Conservation (phyloP, 2,113 vertebrate genomes). For the Vulpes vulpes region DNA sequence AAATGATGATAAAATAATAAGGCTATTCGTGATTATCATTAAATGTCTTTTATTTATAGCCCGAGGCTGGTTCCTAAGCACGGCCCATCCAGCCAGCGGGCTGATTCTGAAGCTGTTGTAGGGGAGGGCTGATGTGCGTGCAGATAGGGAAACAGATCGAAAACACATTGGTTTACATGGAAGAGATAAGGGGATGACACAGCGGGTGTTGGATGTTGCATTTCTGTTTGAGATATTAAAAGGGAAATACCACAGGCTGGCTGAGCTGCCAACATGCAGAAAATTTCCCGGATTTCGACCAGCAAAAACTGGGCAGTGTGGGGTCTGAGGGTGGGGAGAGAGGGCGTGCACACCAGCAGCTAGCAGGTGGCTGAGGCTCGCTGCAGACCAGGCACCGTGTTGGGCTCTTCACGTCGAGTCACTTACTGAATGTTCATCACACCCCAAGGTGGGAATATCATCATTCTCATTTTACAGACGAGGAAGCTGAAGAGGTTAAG, state of each 20-base stretch:
- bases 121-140: not conserved
- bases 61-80: not conserved
- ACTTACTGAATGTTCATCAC: accelerated
- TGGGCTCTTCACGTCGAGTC: accelerated
- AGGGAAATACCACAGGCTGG: not conserved
- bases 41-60: not conserved
- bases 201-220: not conserved
- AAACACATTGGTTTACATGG: accelerated
- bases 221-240: not conserved
- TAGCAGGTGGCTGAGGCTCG: accelerated
- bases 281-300: not conserved
- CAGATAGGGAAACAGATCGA: too few relatives aligned
- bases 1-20: not conserved
- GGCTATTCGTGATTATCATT: not conserved
- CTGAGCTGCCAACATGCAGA: accelerated
- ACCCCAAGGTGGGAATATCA: not conserved
- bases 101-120: accelerated
- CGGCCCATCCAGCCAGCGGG: accelerated
- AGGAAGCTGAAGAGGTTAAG: not conserved
- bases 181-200: not conserved
- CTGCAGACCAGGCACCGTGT: accelerated
- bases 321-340: too few relatives aligned
- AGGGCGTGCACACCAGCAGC: accelerated
- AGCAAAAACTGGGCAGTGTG: not conserved
- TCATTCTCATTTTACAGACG: not conserved